Percentiles rank a stretch among this genome's conserved stretches.
phyloP scores from a whole-genome alignment of 2,888 invertebrate genomes.

The Syritta pipiens region DNA sequence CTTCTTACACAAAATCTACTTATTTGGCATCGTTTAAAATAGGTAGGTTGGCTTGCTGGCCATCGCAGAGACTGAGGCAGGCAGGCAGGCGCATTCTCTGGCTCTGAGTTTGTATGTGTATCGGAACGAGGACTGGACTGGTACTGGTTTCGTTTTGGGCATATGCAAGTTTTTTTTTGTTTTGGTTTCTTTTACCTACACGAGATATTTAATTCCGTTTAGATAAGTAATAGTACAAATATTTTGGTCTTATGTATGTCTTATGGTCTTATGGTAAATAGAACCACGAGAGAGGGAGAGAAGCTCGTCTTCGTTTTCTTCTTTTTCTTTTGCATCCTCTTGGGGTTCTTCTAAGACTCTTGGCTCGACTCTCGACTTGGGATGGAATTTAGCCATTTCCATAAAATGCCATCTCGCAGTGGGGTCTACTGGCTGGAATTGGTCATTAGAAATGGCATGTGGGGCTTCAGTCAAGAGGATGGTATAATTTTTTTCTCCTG shows the following conservation, averaged over 20 bases:
- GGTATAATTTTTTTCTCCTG: no score
- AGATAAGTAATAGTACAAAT: slow-evolving; percentile 61
- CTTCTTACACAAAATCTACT: slow-evolving; percentile 65
- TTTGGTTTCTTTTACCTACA: slow-evolving; percentile 36
- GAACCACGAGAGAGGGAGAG: slow-evolving; percentile 38
- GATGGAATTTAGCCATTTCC: slow-evolving; percentile 59
- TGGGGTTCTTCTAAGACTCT: slow-evolving; percentile 45
- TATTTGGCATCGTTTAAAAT: slow-evolving; percentile 69
- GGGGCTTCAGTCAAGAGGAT: not conserved
- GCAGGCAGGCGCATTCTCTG: slow-evolving; percentile 32
- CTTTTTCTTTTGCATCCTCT: slow-evolving; percentile 34
- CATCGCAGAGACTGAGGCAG: no score
- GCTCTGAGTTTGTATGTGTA: slow-evolving; percentile 17
- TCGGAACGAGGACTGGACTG: slow-evolving; percentile 48
- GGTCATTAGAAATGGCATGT: slow-evolving; percentile 51
- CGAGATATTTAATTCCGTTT: slow-evolving; percentile 65
- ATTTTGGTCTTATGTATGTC: slow-evolving; percentile 46
- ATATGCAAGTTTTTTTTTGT: slow-evolving; percentile 56
- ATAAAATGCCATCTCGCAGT: slow-evolving; percentile 42
- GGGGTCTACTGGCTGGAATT: slow-evolving; percentile 41
- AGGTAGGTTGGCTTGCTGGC: slow-evolving; percentile 47
- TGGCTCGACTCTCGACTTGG: slow-evolving; percentile 36
- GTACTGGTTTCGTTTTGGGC: slow-evolving; percentile 67
- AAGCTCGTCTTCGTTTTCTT: slow-evolving; percentile 4
- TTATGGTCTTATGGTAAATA: slow-evolving; percentile 65